Conservation (phyloP, 1,140 invertebrate genomes). For the Drosophila parabipectinata region DNA sequence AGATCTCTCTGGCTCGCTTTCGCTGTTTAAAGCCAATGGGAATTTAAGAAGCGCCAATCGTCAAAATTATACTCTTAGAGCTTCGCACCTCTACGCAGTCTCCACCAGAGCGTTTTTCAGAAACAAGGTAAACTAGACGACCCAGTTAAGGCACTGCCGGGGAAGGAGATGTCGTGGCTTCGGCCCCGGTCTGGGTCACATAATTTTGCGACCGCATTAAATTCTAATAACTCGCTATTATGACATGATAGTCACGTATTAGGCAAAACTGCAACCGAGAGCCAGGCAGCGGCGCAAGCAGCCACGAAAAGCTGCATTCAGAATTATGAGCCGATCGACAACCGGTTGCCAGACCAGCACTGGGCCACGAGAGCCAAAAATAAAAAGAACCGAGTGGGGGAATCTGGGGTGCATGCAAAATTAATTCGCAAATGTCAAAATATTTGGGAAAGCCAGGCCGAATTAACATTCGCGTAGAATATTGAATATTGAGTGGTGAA, state of each 20-base stretch:
- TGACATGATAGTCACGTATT: slow-evolving; percentile 82
- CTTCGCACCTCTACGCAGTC: slow-evolving; percentile 60
- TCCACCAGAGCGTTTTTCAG: neutral
- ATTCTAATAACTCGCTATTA: slow-evolving; percentile 82
- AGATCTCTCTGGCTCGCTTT: slow-evolving; percentile 12
- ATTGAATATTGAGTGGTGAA: neutral
- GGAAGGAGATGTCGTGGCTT: slow-evolving; percentile 3
- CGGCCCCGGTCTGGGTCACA: slow-evolving; percentile 28
- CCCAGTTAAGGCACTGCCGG: slow-evolving; percentile 34
- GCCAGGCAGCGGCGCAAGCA: slow-evolving; percentile 27
- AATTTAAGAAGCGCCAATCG: slow-evolving; percentile 42
- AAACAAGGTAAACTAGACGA: slow-evolving; percentile 18
- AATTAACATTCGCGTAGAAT: slow-evolving; percentile 69
- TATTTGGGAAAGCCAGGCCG: slow-evolving; percentile 59
- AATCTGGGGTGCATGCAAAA: slow-evolving; percentile 51
- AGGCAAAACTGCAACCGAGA: slow-evolving; percentile 65
- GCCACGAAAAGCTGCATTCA: slow-evolving; percentile 66
- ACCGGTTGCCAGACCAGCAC: slow-evolving; percentile 43
- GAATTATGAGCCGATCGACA: slow-evolving; percentile 75
- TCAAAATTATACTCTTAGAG: slow-evolving; percentile 7
- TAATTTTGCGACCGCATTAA: slow-evolving; percentile 62
- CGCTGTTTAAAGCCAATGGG: slow-evolving; percentile 27
- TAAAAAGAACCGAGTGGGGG: neutral
- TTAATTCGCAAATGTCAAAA: slow-evolving; percentile 81
- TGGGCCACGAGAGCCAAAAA: slow-evolving; percentile 12